phyloP scores from a whole-genome alignment of 53 echinoderm and acorn worm species.

The Patiria pectinifera region DNA sequence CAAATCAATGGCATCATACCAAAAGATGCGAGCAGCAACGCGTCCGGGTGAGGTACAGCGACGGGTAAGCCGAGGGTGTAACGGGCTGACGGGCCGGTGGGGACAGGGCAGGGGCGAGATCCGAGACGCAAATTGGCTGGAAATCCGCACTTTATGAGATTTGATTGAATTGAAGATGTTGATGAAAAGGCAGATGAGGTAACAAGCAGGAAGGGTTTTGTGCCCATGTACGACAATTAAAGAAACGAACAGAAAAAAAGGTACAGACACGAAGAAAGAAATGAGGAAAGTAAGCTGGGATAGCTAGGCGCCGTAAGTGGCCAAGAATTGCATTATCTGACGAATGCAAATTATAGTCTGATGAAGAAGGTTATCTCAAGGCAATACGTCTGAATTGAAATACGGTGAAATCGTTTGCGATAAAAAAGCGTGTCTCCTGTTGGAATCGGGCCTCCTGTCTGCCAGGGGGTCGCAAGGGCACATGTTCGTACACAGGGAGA shows the following conservation, averaged over 20 bases:
- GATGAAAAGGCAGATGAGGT: slow-evolving; percentile 33
- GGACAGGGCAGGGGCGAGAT: slow-evolving; percentile 34
- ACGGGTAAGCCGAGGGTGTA: neutral
- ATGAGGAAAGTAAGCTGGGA: neutral
- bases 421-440: no score
- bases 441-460: no score
- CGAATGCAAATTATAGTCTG: neutral
- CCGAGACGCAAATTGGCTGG: slow-evolving; percentile 52
- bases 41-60: slow-evolving; percentile 7
- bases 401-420: neutral
- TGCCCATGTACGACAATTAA: slow-evolving; percentile 9
- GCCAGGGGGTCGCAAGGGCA: no score
- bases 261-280: neutral
- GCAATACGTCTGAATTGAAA: neutral
- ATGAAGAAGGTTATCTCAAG: neutral
- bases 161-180: slow-evolving; percentile 49
- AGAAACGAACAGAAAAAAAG: neutral
- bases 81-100: neutral
- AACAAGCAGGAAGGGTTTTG: neutral
- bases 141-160: slow-evolving; percentile 51
- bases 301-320: no score
- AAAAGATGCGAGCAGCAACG: neutral
- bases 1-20: slow-evolving; percentile 36
- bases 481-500: no score
- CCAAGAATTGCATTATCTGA: neutral